Conservation (phyloP, 2,797 vertebrate genomes). For the Pangasius mekongensis region DNA sequence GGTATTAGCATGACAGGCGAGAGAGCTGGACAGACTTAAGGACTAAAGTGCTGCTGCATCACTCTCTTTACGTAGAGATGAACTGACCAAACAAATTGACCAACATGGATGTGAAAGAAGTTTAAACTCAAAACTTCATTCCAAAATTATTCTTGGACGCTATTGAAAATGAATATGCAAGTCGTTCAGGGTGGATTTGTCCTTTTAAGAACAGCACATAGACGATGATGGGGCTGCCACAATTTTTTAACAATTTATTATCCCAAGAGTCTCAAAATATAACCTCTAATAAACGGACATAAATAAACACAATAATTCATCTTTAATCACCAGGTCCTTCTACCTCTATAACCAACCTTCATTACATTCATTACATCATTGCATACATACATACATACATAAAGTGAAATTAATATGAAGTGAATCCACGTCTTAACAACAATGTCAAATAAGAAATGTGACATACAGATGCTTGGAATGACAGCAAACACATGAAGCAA, state of each 20-base stretch:
- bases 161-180: neutral
- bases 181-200: neutral
- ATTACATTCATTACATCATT: no score
- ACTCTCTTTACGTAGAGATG: neutral
- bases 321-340: neutral
- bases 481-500: conserved; percentile 11
- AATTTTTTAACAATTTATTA: neutral
- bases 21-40: neutral
- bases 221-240: neutral
- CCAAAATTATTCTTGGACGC: neutral
- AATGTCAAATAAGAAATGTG: neutral
- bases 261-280: neutral
- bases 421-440: neutral
- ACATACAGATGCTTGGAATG: conserved; percentile 21
- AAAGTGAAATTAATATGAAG: neutral
- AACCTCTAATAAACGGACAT: neutral
- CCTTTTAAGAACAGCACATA: no score
- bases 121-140: neutral
- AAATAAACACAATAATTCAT: neutral
- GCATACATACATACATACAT: neutral
- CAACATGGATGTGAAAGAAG: neutral
- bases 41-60: neutral
- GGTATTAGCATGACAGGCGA: neutral
- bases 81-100: neutral
- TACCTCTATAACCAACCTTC: neutral